Percentiles rank a stretch among this genome's conserved stretches.
Conservation (phyloP, 2,888 invertebrate species). For the Diarsia brunnea region DNA sequence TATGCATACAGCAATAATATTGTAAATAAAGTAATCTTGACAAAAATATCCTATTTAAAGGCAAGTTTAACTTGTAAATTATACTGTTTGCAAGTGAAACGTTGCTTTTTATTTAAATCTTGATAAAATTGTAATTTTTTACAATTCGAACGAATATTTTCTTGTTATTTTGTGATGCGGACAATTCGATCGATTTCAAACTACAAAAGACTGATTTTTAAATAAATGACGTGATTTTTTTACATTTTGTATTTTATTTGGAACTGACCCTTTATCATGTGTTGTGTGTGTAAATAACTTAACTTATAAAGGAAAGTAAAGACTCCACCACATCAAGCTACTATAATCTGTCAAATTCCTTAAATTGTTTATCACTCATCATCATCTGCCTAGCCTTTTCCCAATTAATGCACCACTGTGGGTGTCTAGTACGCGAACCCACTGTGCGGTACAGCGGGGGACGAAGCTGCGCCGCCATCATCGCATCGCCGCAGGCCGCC, state of each 20-base stretch:
- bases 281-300: background rate
- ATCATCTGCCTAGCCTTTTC: too few relatives aligned
- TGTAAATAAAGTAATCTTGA: background rate
- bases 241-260: slow-evolving; percentile 62
- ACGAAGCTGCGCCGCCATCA: too few relatives aligned
- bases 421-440: too few relatives aligned
- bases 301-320: too few relatives aligned
- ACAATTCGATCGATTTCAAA: slow-evolving; percentile 39
- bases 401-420: too few relatives aligned
- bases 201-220: slow-evolving; percentile 67
- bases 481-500: too few relatives aligned
- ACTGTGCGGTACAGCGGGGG: too few relatives aligned
- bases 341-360: too few relatives aligned
- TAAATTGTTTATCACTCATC: too few relatives aligned
- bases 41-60: background rate
- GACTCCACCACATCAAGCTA: too few relatives aligned
- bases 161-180: slow-evolving; percentile 52
- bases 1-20: background rate
- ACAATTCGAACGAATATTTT: slow-evolving; percentile 23
- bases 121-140: slow-evolving; percentile 11
- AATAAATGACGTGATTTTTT: slow-evolving; percentile 60
- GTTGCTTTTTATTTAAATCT: background rate
- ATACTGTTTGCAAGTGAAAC: background rate
- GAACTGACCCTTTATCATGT: background rate
- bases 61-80: background rate